Conservation (phyloP, 2,113 vertebrate genomes). For the Gadus macrocephalus region DNA sequence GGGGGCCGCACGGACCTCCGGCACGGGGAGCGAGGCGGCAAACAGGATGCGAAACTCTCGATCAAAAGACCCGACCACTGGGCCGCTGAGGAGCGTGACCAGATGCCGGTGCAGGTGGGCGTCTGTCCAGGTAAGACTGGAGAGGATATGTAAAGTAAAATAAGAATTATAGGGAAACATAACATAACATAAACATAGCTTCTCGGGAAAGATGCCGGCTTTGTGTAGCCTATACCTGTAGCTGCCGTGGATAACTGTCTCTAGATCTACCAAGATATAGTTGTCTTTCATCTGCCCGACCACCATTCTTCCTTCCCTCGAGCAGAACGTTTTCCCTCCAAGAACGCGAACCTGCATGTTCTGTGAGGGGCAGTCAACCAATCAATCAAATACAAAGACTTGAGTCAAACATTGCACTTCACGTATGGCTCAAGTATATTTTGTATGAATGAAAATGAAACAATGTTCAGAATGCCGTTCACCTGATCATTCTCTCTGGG, state of each 20-base stretch:
- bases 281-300: constrained; percentile 78
- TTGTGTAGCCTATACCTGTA: constrained; percentile 73
- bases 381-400: not conserved
- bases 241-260: constrained; percentile 79
- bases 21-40: constrained; percentile 62
- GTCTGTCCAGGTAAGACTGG: constrained; percentile 74
- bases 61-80: constrained; percentile 66
- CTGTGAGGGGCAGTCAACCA: constrained; percentile 50
- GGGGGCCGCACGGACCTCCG: constrained; percentile 33
- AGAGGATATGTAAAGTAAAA: not conserved
- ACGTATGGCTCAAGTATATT: not conserved
- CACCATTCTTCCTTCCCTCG: constrained; percentile 71
- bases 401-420: not conserved
- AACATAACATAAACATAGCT: not conserved
- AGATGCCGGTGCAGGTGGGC: constrained; percentile 76
- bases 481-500: not conserved
- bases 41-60: constrained; percentile 73
- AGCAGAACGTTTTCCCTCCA: constrained; percentile 77
- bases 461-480: not conserved
- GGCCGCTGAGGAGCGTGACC: constrained; percentile 65
- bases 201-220: not conserved
- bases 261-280: constrained; percentile 80
- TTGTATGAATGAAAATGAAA: not conserved
- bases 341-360: constrained; percentile 76
- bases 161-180: constrained; percentile 7